Conservation (phyloP, 1,140 invertebrate genomes). For the Reticulitermes speratus region DNA sequence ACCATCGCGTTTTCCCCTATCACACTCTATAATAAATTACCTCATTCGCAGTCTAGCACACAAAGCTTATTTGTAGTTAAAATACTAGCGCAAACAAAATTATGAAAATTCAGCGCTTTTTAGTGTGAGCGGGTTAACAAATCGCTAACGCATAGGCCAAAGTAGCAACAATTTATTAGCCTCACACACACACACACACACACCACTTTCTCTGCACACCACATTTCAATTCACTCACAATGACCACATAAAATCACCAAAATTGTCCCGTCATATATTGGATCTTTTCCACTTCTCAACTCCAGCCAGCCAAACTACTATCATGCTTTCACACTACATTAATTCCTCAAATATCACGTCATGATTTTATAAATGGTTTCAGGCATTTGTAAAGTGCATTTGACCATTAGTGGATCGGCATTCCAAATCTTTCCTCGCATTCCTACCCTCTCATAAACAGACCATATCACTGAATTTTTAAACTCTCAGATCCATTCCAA, state of each 20-base stretch:
- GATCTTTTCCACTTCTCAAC: slow-evolving; percentile 3
- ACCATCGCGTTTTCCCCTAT: neutral
- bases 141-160: neutral
- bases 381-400: slow-evolving; percentile 1
- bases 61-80: neutral
- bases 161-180: neutral
- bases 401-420: neutral
- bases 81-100: neutral
- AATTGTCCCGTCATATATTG: neutral
- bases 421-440: neutral
- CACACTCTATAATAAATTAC: neutral
- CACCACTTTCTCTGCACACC: neutral
- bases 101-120: slow-evolving; percentile 7
- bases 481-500: too few species aligned
- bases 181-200: neutral
- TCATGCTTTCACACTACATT: neutral
- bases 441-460: too few species aligned
- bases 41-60: neutral
- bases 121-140: neutral
- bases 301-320: neutral
- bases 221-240: neutral
- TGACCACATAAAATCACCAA: slow-evolving; percentile 15
- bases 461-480: too few species aligned
- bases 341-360: neutral
- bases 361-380: slow-evolving; percentile 19